These are phyloP conservation scores for Sphaerophoria taeniata DNA, from an alignment of 2,888 invertebrate species.

Conservation along the genomic window DNA sequence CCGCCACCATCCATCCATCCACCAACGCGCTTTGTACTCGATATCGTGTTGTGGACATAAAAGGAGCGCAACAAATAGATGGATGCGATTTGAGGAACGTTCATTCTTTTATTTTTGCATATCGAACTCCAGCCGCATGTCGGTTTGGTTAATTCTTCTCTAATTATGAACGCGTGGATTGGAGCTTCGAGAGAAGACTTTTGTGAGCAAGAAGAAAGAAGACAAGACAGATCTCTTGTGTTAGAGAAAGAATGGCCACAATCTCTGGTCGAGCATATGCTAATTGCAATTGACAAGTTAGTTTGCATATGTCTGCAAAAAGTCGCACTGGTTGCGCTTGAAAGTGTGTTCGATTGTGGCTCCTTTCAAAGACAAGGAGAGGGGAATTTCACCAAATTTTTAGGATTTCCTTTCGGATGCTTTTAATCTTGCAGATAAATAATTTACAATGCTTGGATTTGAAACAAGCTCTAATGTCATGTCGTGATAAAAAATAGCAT, in stretches of 20 bases:
- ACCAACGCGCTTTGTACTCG: background rate
- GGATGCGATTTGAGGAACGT: conserved; percentile 58
- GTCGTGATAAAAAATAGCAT: too few relatives aligned
- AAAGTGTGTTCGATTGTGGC: conserved; percentile 33
- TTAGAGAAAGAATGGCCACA: conserved; percentile 15
- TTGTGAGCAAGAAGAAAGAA: conserved; percentile 3
- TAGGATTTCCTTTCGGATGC: too few relatives aligned
- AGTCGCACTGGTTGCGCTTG: conserved; percentile 42
- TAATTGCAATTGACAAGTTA: conserved; percentile 73
- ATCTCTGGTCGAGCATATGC: conserved; percentile 57
- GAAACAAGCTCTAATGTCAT: too few relatives aligned
- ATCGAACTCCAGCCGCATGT: background rate
- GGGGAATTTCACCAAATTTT: background rate
- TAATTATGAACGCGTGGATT: conserved; percentile 19
- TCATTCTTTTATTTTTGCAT: conserved; percentile 52
- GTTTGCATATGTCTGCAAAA: background rate
- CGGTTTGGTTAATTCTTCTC: conserved; percentile 54
- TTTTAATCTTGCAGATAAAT: too few relatives aligned
- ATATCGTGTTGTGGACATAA: conserved; percentile 49
- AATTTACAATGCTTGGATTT: too few relatives aligned
- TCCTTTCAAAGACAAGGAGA: conserved; percentile 27
- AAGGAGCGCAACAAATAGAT: conserved; percentile 58
- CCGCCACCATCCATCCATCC: background rate
- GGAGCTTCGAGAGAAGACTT: background rate
- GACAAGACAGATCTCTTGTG: conserved; percentile 34